Evolutionary conservation across 2,113 vertebrate species (phyloP).

Genomic region (Odontesthes bonariensis): DNA sequence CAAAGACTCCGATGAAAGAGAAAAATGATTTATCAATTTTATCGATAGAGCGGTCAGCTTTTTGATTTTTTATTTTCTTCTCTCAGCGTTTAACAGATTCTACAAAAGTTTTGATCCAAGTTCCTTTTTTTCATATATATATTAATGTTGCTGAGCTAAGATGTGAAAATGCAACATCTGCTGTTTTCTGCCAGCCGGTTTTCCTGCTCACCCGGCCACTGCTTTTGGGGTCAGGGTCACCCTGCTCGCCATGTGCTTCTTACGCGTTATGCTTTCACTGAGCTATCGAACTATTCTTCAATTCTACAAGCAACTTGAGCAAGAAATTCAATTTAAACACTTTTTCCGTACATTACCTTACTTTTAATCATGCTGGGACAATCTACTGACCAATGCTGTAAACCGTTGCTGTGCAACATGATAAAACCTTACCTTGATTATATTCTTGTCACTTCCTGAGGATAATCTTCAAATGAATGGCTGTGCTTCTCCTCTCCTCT

Average conservation of each 20-base stretch:
- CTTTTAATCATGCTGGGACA: neutral
- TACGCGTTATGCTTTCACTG: neutral
- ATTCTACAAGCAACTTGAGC: neutral
- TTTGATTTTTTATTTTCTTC: neutral
- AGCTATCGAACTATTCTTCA: neutral
- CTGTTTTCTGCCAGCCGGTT: neutral
- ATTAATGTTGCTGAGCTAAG: neutral
- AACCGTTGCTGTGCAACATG: neutral
- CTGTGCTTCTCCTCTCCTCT: conserved; percentile 40
- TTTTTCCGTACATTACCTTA: neutral
- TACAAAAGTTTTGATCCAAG: neutral
- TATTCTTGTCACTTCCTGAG: conserved; percentile 25
- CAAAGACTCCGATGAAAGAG: neutral
- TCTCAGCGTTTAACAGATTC: neutral
- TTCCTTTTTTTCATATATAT: neutral
- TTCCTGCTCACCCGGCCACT: conserved; percentile 33
- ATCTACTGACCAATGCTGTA: neutral
- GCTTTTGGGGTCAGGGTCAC: conserved; percentile 58
- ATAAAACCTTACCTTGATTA: conserved; percentile 64
- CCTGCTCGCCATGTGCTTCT: conserved; percentile 74
- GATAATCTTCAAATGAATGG: conserved; percentile 10
- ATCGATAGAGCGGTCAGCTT: too few species aligned
- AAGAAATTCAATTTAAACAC: neutral
- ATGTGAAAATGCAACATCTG: conserved; percentile 16
- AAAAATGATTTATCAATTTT: neutral